Evolutionary conservation across 2,888 invertebrate species (phyloP), one percentile per base, ranked within the genome.

Genomic region (Limulus polyphemus): DNA sequence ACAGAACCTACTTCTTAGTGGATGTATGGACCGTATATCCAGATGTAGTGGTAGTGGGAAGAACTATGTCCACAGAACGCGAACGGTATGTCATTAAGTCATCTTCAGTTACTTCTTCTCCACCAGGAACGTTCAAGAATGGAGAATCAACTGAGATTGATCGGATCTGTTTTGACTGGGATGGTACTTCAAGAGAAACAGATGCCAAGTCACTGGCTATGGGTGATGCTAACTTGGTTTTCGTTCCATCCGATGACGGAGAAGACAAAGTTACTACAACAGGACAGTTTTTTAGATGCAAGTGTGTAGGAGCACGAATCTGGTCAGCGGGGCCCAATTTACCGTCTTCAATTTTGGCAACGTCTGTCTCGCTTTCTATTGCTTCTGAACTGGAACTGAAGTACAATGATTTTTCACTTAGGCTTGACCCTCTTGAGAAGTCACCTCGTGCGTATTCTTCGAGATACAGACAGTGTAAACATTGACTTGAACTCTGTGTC

Each of bases 141-240:
- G 88, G 87, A 16, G 90, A 89, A 75, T 90, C 90, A 2, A 91
- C 89, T 0, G 90, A 90, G 49, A 89, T 90, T 16, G 90, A 90
- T 16, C 90, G 83, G 74, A 90, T 90, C 47, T 90, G 82, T 74
- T 85, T 87, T n/a, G 47, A 47, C 16, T 69, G 60, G 72, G 90
- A 88, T 52, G 90, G 90, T 65, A 90, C 90, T 62, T 87, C 83
- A 55, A 88, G 77, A 74, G 86, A 87, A 67, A 87, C 85, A 71
- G 87, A 86, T 65, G 84, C 81, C 10, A 87, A 85, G 57, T 65
- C 69, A 61, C 48, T 65, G 58, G 5, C 76, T 13, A 17, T 59
- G 51, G 32, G 32, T 32, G 32, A 32, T 32, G 32, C 3, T 32
- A 32, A 32, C 32, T 32, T 32, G 32, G 32, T 32, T n/a, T n/a